Conservation (phyloP, 2,113 vertebrate species). For the Progne subis region DNA sequence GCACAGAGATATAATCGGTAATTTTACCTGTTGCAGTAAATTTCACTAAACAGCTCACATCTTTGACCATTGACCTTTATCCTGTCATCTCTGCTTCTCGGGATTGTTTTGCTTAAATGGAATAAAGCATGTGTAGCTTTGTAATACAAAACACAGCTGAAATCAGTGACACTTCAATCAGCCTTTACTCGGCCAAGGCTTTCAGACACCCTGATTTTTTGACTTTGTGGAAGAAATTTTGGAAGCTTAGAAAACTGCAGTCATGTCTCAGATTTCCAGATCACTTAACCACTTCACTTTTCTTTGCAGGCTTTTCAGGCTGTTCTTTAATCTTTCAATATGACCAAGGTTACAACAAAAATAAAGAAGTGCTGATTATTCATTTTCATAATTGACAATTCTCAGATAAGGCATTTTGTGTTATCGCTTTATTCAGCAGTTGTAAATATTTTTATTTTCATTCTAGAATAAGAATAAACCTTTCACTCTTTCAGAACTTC, state of each 20-base stretch:
- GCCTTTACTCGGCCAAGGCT: not conserved
- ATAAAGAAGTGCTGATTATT: not conserved
- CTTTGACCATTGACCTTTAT: not conserved
- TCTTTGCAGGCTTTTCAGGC: not conserved
- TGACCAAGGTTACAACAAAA: not conserved
- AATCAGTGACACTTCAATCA: conserved; percentile 70
- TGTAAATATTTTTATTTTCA: not conserved
- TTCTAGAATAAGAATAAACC: not conserved
- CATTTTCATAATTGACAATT: not conserved
- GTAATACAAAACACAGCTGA: conserved; percentile 58
- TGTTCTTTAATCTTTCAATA: not conserved
- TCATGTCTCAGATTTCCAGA: not conserved
- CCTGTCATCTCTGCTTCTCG: not conserved
- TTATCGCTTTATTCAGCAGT: not conserved
- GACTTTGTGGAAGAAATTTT: not conserved
- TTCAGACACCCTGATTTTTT: not conserved
- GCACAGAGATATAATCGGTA: not conserved
- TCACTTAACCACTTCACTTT: not conserved
- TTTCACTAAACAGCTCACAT: not conserved
- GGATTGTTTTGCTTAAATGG: conserved; percentile 57
- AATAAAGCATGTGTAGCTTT: conserved; percentile 57
- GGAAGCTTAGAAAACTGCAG: not conserved
- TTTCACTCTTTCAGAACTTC: not conserved
- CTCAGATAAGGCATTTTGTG: not conserved
- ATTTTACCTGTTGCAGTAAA: not conserved